These are phyloP conservation scores for Pangasius larnaudii DNA, from an alignment of 2,797 vertebrate species.

Conservation along the genomic window DNA sequence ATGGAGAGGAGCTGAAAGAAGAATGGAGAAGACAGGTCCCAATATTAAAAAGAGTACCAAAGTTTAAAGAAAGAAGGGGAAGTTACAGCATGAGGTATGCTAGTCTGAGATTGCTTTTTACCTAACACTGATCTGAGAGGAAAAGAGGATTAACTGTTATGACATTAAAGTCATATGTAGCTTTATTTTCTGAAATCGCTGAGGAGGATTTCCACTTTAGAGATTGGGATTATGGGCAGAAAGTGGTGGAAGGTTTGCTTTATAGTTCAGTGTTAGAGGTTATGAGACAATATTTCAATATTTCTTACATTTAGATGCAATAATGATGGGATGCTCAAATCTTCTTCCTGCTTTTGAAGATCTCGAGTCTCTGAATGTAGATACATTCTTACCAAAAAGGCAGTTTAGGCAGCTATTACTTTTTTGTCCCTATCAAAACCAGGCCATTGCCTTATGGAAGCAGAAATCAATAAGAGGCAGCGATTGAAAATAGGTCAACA, in stretches of 20 bases:
- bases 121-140: constrained; percentile 65
- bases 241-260: not conserved
- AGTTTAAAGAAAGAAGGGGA: not conserved
- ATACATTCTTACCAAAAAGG: not conserved
- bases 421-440: constrained; percentile 4
- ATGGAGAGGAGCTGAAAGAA: constrained; percentile 4
- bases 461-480: not conserved
- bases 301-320: not conserved
- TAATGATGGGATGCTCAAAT: not conserved
- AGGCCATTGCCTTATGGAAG: not conserved
- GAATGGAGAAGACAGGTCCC: not conserved
- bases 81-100: not conserved
- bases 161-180: constrained; percentile 61
- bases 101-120: constrained; percentile 4
- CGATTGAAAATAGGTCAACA: constrained; percentile 8
- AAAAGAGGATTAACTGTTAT: constrained; percentile 58
- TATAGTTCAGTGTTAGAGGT: not conserved
- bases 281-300: not conserved
- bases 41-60: not conserved
- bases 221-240: constrained; percentile 33
- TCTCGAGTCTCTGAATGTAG: not conserved
- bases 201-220: constrained; percentile 48
- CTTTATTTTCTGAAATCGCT: constrained; percentile 58
- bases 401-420: not conserved
- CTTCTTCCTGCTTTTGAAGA: not conserved